Evolutionary conservation across 2,113 vertebrate species (phyloP).

Genomic region (Suricata suricatta): DNA sequence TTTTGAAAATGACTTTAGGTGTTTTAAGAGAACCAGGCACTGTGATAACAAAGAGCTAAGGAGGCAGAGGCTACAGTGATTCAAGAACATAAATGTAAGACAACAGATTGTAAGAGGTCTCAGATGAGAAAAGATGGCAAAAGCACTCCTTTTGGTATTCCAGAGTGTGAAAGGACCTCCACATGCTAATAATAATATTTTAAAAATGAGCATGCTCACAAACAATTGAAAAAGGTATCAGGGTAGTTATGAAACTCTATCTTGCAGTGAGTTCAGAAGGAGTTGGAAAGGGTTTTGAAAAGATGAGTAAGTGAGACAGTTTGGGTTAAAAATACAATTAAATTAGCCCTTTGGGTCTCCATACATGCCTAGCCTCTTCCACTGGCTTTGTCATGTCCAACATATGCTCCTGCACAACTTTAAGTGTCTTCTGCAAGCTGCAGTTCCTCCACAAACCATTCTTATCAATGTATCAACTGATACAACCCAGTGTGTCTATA

Average conservation of each 20-base stretch:
- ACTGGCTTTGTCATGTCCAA: not conserved
- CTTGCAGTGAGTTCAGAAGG: not conserved
- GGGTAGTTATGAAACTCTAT: not conserved
- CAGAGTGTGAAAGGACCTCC: fast-evolving
- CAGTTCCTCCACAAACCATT: not conserved
- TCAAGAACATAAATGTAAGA: not conserved
- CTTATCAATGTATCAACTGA: not conserved
- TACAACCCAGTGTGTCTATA: not conserved
- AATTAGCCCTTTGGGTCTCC: not conserved
- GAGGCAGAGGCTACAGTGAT: not conserved
- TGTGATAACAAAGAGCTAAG: not conserved
- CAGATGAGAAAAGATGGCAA: not conserved
- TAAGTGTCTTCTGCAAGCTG: not conserved
- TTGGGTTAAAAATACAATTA: not conserved
- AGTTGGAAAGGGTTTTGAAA: not conserved
- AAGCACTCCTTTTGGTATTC: not conserved
- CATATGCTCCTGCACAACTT: not conserved
- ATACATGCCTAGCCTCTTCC: not conserved
- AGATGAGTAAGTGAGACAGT: not conserved
- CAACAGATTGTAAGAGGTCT: not conserved
- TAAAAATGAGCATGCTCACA: not conserved
- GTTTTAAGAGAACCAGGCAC: not conserved
- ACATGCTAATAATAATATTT: not conserved
- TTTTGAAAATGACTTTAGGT: not conserved
- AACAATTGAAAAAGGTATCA: not conserved